Conservation (phyloP, 2,797 vertebrate species). For the Merluccius polli region DNA sequence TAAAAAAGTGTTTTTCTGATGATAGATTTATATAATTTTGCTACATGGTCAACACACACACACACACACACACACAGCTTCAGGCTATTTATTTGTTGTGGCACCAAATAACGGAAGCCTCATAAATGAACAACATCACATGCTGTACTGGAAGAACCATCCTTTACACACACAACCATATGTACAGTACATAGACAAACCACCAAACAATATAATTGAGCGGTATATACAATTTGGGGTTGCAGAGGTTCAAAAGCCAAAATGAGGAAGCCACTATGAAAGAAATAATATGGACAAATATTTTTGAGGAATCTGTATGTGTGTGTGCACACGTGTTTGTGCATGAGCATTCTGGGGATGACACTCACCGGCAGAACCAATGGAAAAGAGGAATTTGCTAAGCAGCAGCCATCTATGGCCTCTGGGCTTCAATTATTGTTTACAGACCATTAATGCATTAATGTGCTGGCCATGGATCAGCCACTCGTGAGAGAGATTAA, state of each 20-base stretch:
- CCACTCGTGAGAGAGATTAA: constrained; percentile 19
- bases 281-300: neutral
- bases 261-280: neutral
- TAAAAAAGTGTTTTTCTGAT: too few species aligned
- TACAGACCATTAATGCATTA: constrained; percentile 22
- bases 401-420: neutral
- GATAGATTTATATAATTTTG: too few species aligned
- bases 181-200: constrained; percentile 12
- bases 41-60: neutral
- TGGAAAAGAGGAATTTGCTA: neutral
- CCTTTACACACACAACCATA: neutral
- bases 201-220: constrained; percentile 27
- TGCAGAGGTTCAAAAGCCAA: constrained; percentile 16
- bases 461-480: constrained; percentile 33
- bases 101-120: neutral
- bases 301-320: too few species aligned
- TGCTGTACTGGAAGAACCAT: constrained; percentile 17
- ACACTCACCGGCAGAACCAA: neutral
- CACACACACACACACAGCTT: constrained; percentile 8
- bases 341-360: neutral
- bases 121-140: constrained; percentile 34
- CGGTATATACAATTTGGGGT: neutral
- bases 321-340: neutral
- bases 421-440: constrained; percentile 21
- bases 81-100: constrained; percentile 20